Conservation (phyloP, 2,888 invertebrate species). For the Aleiodes alternator region DNA sequence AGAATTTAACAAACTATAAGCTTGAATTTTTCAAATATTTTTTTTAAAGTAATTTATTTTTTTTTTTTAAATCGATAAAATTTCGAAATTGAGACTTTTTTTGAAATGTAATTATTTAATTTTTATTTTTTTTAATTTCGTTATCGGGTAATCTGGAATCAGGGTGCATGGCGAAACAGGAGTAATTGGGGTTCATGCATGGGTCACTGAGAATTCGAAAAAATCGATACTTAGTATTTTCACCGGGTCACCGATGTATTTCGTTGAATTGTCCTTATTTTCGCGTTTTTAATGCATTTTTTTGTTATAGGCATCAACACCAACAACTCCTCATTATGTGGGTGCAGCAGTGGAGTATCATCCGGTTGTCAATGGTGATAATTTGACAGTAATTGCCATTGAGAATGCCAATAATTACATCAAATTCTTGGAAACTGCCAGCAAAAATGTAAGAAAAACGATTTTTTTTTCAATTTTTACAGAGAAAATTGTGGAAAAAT, state of each 20-base stretch:
- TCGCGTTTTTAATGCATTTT: background rate
- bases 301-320: constrained; percentile 69
- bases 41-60: too few species aligned
- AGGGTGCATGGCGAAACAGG: background rate
- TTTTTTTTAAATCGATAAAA: too few species aligned
- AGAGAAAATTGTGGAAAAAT: too few species aligned
- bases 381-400: constrained; percentile 51
- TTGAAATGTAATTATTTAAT: too few species aligned
- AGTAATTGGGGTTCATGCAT: constrained; percentile 4
- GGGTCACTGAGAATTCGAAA: constrained; percentile 32
- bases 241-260: constrained; percentile 34
- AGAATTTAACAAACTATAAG: too few species aligned
- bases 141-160: constrained; percentile 31
- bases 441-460: constrained; percentile 71
- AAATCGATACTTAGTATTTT: constrained; percentile 44
- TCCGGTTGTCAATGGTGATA: constrained; percentile 65
- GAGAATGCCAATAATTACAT: constrained; percentile 73
- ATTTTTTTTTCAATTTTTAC: too few species aligned
- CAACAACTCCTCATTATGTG: constrained; percentile 76
- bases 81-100: too few species aligned
- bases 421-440: constrained; percentile 74
- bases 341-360: constrained; percentile 82
- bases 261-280: background rate
- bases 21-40: too few species aligned
- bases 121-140: background rate